Evolutionary conservation across 1,140 invertebrate genomes (phyloP), one percentile per base, ranked within the genome.

Genomic region (Parapsyche elsis): DNA sequence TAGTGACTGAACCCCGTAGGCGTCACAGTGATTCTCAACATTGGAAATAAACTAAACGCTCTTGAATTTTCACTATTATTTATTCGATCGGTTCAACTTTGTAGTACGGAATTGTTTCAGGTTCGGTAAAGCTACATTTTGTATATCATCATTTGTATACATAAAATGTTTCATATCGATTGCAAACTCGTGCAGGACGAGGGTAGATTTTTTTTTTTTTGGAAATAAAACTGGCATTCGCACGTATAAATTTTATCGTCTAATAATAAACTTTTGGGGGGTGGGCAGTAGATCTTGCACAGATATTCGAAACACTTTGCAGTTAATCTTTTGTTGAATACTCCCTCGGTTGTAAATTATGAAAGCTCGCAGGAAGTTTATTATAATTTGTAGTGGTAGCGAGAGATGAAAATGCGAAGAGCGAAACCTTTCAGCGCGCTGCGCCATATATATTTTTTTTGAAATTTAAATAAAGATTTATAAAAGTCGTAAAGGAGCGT

Each of bases 241-340:
- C 30, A 67, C 70, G 19, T 71, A 67, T 67, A 71, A 26, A 71
- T 71, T 71, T 71, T 44, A 26, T 14, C 70, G 38, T 53, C 49
- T 53, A 53, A 53, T 53, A 53, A 53, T 53, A 53, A 53, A 53
- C 12, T 53, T 53, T 53, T 16, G 10, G 30, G n/a, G 12, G 49
- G 49, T 16, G 49, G 16, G 49, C 10, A 53, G 49, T 53, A 53
- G 49, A 53, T 53, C 49, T 53, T 53, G 49, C 16, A 16, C 49
- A 53, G 49, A 53, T 53, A 53, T 53, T 53, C 49, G 49, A 53
- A 53, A 53, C 49, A 53, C 49, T 53, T 53, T 53, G 49, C 49
- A 53, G 49, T 53, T 53, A 53, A 53, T 53, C 49, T 53, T 53
- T 53, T 53, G 49, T 53, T 53, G 49, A 53, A 53, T 53, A 53